These are phyloP conservation scores for Melipona beecheii DNA, from an alignment of 2,888 invertebrate species.

Conservation along the genomic window DNA sequence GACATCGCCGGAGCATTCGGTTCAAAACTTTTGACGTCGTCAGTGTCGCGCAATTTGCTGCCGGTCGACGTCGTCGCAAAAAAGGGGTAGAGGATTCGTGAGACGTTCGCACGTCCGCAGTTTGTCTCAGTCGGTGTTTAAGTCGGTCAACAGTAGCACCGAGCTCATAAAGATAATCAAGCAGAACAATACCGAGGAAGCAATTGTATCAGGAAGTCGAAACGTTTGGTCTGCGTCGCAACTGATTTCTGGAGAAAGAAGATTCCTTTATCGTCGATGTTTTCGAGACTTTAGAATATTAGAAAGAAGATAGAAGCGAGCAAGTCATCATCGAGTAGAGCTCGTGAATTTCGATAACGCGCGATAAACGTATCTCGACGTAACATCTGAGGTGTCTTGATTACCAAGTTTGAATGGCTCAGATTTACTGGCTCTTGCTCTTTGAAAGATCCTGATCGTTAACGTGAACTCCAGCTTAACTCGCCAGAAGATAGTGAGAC, in stretches of 20 bases:
- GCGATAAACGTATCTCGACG: constrained; percentile 5
- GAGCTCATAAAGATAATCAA: not conserved
- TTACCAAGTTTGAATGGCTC: constrained; percentile 73
- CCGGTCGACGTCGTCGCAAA: constrained; percentile 29
- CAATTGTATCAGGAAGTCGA: not conserved
- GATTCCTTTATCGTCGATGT: not conserved
- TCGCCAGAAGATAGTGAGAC: not conserved
- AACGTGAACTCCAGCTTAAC: not conserved
- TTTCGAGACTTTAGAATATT: not conserved
- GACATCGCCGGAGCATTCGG: constrained; percentile 63
- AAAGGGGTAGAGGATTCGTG: constrained; percentile 5
- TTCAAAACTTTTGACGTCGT: constrained; percentile 57
- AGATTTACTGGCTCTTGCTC: constrained; percentile 78
- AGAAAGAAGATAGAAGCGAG: not conserved
- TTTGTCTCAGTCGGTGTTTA: constrained; percentile 44
- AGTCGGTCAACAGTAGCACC: constrained; percentile 48
- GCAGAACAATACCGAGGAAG: not conserved
- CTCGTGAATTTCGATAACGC: constrained; percentile 12
- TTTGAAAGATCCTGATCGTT: constrained; percentile 75
- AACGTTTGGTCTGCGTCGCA: not conserved
- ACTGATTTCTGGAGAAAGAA: not conserved
- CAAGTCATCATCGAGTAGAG: not conserved
- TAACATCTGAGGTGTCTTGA: constrained; percentile 11
- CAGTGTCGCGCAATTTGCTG: constrained; percentile 55
- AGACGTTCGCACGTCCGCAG: constrained; percentile 24